phyloP scores from a whole-genome alignment of 1,140 invertebrate species.

The Epicauta chinensis region DNA sequence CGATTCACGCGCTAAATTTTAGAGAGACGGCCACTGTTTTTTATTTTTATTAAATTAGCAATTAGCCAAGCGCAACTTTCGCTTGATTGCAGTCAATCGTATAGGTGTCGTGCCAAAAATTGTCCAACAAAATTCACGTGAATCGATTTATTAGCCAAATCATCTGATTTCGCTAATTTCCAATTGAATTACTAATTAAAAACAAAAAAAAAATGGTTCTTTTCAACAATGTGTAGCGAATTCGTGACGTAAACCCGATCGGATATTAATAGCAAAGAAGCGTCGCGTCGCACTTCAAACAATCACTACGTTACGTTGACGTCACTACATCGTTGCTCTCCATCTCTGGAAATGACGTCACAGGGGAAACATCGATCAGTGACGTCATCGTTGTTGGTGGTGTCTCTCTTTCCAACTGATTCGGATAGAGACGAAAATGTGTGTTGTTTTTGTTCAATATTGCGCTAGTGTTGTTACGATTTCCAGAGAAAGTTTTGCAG shows the following conservation, averaged over 20 bases:
- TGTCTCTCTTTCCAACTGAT: slow-evolving; percentile 5
- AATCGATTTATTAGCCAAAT: too few relatives aligned
- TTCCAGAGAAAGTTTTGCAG: slow-evolving; percentile 39
- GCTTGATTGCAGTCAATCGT: too few relatives aligned
- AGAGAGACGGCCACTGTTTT: too few relatives aligned
- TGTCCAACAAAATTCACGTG: too few relatives aligned
- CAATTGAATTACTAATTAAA: too few relatives aligned
- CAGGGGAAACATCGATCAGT: slow-evolving; percentile 31
- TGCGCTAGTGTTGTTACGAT: slow-evolving; percentile 31
- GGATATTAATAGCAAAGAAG: slow-evolving; percentile 25
- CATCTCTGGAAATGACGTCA: slow-evolving; percentile 29
- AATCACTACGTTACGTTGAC: slow-evolving; percentile 19
- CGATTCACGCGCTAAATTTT: too few relatives aligned
- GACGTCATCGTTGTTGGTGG: slow-evolving; percentile 23
- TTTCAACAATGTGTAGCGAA: slow-evolving; percentile 18
- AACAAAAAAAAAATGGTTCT: too few relatives aligned
- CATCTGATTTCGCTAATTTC: too few relatives aligned
- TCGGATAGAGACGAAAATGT: slow-evolving; percentile 1
- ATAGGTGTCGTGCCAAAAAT: too few relatives aligned
- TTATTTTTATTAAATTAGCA: too few relatives aligned
- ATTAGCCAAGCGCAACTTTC: too few relatives aligned
- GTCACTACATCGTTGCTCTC: slow-evolving; percentile 22
- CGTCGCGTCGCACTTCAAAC: slow-evolving; percentile 21
- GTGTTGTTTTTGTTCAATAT: slow-evolving; percentile 19
- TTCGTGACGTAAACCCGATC: slow-evolving; percentile 19